Percentiles rank a stretch among this genome's conserved stretches.
phyloP scores from a whole-genome alignment of 1,140 invertebrate species.

The Yoshiicerus persimilis region DNA sequence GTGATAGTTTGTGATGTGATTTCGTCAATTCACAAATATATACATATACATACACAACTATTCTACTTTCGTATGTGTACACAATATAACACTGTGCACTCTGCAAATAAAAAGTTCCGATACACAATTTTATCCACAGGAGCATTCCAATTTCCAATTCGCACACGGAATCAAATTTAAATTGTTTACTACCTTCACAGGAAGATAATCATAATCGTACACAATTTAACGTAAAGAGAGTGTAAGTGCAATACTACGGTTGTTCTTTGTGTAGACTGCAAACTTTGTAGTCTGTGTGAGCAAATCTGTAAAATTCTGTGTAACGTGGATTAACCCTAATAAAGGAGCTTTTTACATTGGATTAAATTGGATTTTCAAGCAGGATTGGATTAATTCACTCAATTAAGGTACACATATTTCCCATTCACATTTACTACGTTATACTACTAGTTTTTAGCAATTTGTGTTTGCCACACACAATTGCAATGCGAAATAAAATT shows the following conservation, averaged over 20 bases:
- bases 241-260: not conserved
- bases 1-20: conserved; percentile 2
- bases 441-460: not conserved
- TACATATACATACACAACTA: not conserved
- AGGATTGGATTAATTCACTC: not conserved
- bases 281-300: not conserved
- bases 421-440: not conserved
- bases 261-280: not conserved
- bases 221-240: not conserved
- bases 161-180: not conserved
- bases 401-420: not conserved
- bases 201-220: not conserved
- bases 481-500: too few relatives aligned
- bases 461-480: too few relatives aligned
- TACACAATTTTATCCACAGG: not conserved
- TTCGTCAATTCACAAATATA: not conserved
- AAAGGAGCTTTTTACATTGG: not conserved
- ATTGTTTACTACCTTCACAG: not conserved
- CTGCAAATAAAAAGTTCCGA: not conserved
- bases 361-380: not conserved
- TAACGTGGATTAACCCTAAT: not conserved
- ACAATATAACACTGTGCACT: not conserved
- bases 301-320: not conserved
- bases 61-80: not conserved
- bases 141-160: not conserved